Base-by-base conservation (phyloP, 2,797 vertebrate genomes). In the Tapera naevia region DNA sequence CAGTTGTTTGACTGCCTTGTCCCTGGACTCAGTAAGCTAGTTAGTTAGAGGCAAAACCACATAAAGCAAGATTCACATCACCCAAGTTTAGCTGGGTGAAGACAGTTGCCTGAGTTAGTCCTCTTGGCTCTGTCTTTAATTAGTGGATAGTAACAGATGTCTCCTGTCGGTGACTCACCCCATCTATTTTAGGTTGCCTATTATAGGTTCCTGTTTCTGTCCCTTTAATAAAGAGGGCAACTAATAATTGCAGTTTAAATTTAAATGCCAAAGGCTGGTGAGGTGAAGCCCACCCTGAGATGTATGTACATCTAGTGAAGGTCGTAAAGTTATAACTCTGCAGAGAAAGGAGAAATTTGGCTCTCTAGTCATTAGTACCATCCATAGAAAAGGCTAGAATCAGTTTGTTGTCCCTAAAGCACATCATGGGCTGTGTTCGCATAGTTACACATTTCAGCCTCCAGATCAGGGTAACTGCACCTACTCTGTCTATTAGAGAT, bases 141-240 rank as follows among this genome's bases (percentile, higher is more conserved):
- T 94, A 91, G 90, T 50, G 71, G 83, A 91, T 91, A 91, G 84
- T 93, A 94, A 74, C 94, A 96, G 86, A 95, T 95, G 88, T 85
- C 92, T 95, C 60, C 76, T 89, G 51, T 28, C 87, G 39, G 71
- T 96, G 96, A 96, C 86, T 96, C 94, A 95, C 60, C 10, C 74
- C 53, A 27, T 91, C 91, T 96, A 94, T 95, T 96, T 96, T 91
- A 80, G 39, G 50, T 89, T 76, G 56, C 64, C 73, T 35, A 90
- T 70, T 70, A 93, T 80, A 94, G 32, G 45, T 91, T 95, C 74
- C 66, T 95, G 88, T 88, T 93, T 94, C 91, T 94, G 32, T 33
- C 67, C 21, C 43, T 73, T 88, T 86, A 41, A 39, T 43, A 66
- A 90, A 33, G 48, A 85, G 41, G 18, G 15, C 90, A 57, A 60